phyloP scores from a whole-genome alignment of 2,797 vertebrate species.

The Enteromius radiatus region DNA sequence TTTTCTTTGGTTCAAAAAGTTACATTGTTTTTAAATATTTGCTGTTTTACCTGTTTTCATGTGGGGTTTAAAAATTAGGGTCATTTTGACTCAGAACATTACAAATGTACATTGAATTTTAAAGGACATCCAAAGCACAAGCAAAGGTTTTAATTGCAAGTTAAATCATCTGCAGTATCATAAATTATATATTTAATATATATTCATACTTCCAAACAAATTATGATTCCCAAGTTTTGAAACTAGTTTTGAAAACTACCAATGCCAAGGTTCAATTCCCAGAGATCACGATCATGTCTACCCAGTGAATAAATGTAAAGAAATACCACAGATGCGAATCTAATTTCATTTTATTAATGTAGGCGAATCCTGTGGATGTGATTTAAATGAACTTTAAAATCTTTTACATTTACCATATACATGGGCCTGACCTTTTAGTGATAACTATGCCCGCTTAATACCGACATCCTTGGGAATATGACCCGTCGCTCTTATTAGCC shows the following conservation, averaged over 20 bases:
- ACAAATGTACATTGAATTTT: neutral
- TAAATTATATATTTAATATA: neutral
- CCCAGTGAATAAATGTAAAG: neutral
- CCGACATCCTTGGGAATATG: slow-evolving; percentile 2
- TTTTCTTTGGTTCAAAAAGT: neutral
- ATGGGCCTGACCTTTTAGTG: slow-evolving; percentile 39
- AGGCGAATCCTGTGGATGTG: slow-evolving; percentile 1
- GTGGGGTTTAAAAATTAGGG: neutral
- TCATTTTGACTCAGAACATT: neutral
- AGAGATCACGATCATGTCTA: neutral
- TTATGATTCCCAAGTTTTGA: neutral
- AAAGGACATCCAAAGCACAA: neutral
- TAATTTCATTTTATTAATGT: neutral
- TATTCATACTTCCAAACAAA: neutral
- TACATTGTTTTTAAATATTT: neutral
- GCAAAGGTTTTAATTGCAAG: neutral
- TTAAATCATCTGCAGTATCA: neutral
- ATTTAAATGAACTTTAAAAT: slow-evolving; percentile 31
- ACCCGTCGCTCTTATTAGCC: slow-evolving; percentile 27
- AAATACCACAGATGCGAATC: neutral
- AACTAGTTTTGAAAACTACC: too few species aligned
- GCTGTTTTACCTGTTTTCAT: neutral
- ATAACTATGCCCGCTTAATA: slow-evolving; percentile 18
- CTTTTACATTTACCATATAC: slow-evolving; percentile 16
- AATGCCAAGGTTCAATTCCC: neutral